These are phyloP conservation scores for Dinothrombium tinctorium DNA, from an alignment of 1,140 invertebrate species.

Conservation along the genomic window DNA sequence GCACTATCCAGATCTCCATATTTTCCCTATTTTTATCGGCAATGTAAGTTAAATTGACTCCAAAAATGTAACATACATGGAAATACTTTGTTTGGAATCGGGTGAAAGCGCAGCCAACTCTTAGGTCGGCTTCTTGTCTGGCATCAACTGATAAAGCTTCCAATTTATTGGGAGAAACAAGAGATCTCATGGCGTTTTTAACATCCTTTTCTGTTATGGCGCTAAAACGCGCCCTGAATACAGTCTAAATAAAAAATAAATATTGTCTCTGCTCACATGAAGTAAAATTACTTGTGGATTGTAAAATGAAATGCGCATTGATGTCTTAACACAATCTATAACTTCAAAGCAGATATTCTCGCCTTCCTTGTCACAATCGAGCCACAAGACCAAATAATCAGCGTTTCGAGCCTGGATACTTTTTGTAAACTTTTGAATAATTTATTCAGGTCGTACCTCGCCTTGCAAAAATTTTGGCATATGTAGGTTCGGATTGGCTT, in stretches of 20 bases:
- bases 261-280: slow-evolving; percentile 15
- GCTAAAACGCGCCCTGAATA: slow-evolving; percentile 80
- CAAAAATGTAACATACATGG: slow-evolving; percentile 33
- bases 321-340: slow-evolving; percentile 28
- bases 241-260: slow-evolving; percentile 21
- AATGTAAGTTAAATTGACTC: slow-evolving; percentile 9
- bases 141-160: slow-evolving; percentile 92
- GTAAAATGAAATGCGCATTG: slow-evolving; percentile 20
- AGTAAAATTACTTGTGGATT: slow-evolving; percentile 38
- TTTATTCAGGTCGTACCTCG: slow-evolving; percentile 36
- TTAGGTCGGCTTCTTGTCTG: slow-evolving; percentile 81
- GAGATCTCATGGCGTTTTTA: slow-evolving; percentile 62
- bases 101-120: slow-evolving; percentile 98
- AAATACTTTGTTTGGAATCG: slow-evolving; percentile 95
- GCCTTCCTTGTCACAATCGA: slow-evolving; percentile 99
- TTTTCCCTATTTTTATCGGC: slow-evolving; percentile 9
- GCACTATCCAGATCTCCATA: slow-evolving; percentile 70
- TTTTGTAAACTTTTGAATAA: not conserved
- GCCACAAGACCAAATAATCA: slow-evolving; percentile 36
- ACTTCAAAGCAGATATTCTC: slow-evolving; percentile 95
- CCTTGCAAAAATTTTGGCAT: slow-evolving; percentile 73
- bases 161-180: slow-evolving; percentile 82
- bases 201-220: slow-evolving; percentile 97
- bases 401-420: not conserved
- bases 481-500: slow-evolving; percentile 73